These are phyloP conservation scores for Drymonia ruficornis DNA, from an alignment of 2,888 invertebrate species.

Conservation along the genomic window DNA sequence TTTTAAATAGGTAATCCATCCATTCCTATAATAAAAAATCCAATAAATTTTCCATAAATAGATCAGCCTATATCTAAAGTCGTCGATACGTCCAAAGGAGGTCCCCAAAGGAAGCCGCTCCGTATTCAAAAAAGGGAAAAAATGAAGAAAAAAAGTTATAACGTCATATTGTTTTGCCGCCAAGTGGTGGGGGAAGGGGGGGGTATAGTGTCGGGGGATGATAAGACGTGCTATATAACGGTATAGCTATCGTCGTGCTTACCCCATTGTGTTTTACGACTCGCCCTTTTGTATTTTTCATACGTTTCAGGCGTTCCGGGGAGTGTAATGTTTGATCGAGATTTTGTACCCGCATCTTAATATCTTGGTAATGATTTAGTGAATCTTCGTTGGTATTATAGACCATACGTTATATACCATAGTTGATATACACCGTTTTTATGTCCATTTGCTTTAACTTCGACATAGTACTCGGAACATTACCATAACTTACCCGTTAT, in stretches of 20 bases:
- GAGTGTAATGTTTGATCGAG: conserved; percentile 43
- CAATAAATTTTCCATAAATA: no score
- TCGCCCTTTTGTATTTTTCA: conserved; percentile 66
- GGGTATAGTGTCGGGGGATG: conserved; percentile 76
- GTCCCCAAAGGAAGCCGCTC: conserved; percentile 65
- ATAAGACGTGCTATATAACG: conserved; percentile 73
- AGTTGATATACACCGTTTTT: no score
- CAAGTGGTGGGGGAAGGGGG: conserved; percentile 61
- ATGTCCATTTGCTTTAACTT: no score
- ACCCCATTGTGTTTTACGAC: conserved; percentile 67
- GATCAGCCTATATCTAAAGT: conserved; percentile 62
- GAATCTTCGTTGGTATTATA: no score
- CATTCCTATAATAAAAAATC: no score
- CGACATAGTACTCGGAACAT: no score
- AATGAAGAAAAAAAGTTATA: conserved; percentile 83
- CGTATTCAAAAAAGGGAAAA: conserved; percentile 81
- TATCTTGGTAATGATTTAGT: no score
- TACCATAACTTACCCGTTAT: no score
- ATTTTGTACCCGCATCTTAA: conserved; percentile 13
- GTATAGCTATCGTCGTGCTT: conserved; percentile 49
- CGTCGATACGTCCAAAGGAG: conserved; percentile 68
- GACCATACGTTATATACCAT: no score
- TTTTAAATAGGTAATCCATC: no score
- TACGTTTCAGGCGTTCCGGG: conserved; percentile 61
- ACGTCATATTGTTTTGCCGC: conserved; percentile 85